These are phyloP conservation scores for Mnemiopsis leidyi DNA, from an alignment of 37 sponge, comb jelly and placozoan genomes.

Conservation along the genomic window DNA sequence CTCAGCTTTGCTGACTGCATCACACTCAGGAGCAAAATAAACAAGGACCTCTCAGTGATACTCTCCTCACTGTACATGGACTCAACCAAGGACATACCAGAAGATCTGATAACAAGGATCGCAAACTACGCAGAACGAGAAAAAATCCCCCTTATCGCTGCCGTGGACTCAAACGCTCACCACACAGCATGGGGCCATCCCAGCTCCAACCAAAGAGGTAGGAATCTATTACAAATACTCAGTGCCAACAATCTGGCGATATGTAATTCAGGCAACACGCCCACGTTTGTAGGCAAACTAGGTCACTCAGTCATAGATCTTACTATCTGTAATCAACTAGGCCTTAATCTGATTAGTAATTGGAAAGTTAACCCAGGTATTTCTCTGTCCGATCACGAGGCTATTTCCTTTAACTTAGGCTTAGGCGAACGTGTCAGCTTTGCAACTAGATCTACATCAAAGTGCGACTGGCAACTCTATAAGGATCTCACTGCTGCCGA, in stretches of 20 bases:
- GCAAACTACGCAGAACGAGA: not conserved
- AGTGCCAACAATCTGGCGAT: not conserved
- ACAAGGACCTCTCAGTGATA: not conserved
- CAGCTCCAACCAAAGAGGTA: not conserved
- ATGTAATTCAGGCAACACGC: slow-evolving; percentile 4
- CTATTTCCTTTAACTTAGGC: not conserved
- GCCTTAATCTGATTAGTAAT: not conserved
- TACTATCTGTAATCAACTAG: not conserved
- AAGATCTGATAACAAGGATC: slow-evolving; percentile 9
- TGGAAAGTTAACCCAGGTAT: not conserved
- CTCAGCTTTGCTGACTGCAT: not conserved
- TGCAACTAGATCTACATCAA: not conserved
- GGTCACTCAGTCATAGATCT: slow-evolving; percentile 17
- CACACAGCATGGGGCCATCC: not conserved
- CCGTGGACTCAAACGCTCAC: not conserved
- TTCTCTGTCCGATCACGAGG: slow-evolving; percentile 5
- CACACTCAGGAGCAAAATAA: not conserved
- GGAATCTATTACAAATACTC: not conserved
- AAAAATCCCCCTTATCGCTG: not conserved
- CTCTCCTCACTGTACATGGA: not conserved
- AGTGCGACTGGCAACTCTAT: not conserved
- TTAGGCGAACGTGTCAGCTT: not conserved
- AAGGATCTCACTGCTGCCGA: not conserved
- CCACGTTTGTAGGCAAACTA: not conserved
- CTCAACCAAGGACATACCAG: not conserved